Evolutionary conservation across 2,888 invertebrate genomes (phyloP), one percentile per base, ranked within the genome.

Genomic region (Dryococelus australis): DNA sequence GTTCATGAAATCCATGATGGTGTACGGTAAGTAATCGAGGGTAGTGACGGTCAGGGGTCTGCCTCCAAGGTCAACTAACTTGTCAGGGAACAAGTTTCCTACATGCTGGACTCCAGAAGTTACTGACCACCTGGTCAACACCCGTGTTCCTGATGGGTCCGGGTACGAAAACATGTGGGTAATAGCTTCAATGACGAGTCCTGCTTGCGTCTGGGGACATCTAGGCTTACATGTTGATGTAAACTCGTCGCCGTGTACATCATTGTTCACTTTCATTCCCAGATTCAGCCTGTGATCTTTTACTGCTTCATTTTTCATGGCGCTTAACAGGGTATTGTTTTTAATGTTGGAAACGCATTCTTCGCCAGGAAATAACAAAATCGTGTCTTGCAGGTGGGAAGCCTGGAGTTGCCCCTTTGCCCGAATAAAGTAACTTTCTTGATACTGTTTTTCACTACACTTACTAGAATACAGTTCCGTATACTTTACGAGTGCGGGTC

Each of bases 1-100:
- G 88, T 86, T 79, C 88, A 88, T 35, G 12, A 53, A 27, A 16
- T 88, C 91, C 16, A 89, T 43, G 86, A 95, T 91, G n/a, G 92
- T 92, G 90, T 95, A 95, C 0, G 95, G 95, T 90, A 94, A 94
- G 90, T 95, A 95, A 65, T 93, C 93, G 90, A 95, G 95, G 87
- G 93, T 93, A 16, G 94, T 94, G 43, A 94, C 92, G 90, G 92
- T 93, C 9, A 95, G 90, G 0, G 89, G 90, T 91, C 93, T 94
- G 0, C 94, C 94, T 81, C 92, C 88, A 87, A 94, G 91, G 89
- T 94, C 92, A 0, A 89, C 90, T 89, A 94, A 91, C 89, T 94
- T 92, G 89, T 94, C 93, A 9, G 94, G 94, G 91, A 94, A 94
- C 53, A 94, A 90, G 90, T 93, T 91, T 5, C 88, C 90, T 86